Base-by-base conservation (phyloP, 2,888 invertebrate species). In the Napeogenes inachia region DNA sequence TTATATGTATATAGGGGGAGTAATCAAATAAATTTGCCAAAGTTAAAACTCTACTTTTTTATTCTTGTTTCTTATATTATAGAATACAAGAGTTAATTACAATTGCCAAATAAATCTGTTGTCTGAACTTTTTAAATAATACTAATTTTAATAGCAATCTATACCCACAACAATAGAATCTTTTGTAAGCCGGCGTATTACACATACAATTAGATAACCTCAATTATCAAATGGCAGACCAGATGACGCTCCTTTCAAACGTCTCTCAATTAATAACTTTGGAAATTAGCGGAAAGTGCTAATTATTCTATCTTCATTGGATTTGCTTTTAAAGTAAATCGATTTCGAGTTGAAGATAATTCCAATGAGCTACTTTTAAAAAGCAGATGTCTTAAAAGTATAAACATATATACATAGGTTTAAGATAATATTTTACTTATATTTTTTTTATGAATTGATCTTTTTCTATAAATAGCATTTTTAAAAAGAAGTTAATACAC, bases 201-300 rank as follows among this genome's bases (percentile, higher is more conserved):
- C 63, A 68, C 66, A 71, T 73, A 73, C 71, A 69, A 75, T 71
- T 75, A 65, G 62, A 64, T 64, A 67, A 59, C 67, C 61, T 64
- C 59, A 56, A 67, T 64, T 65, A 64, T 63, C 64, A 67, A 63
- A 70, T 76, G 70, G 69, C 68, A 71, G 67, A 70, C 71, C 88
- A 87, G 87, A 85, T 88, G 87, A 81, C 85, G 83, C 77, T 76
- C 77, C 78, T 76, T 83, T 80, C 79, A 81, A 84, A 82, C 81
- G 81, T 74, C 75, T 80, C 81, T 82, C 83, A 85, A 84, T 89
- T 88, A 87, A 84, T 87, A 87, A 89, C 87, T 89, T 85, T 84
- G 79, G 75, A 86, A 88, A 87, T 88, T 87, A 85, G 79, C 80
- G 77, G 79, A 76, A 82, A 80, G 75, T 80, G 78, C 79, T 87